Conservation (phyloP, 1,140 invertebrate species). For the Cydia strobilella region DNA sequence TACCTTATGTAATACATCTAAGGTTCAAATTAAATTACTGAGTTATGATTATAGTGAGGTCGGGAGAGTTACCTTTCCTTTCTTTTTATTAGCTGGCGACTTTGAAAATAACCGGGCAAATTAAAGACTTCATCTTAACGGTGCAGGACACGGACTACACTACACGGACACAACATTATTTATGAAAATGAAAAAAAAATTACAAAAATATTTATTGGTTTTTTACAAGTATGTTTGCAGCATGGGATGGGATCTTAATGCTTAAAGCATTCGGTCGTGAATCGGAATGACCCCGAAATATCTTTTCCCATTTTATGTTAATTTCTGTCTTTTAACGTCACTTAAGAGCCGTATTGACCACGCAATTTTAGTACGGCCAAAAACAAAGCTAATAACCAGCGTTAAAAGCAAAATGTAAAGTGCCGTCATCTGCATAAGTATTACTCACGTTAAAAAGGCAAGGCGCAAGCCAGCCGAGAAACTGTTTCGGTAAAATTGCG, state of each 20-base stretch:
- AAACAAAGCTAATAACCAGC: constrained; percentile 51
- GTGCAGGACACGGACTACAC: neutral
- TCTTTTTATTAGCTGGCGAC: constrained; percentile 57
- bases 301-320: too few relatives aligned
- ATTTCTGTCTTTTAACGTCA: neutral
- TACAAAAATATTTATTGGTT: too few relatives aligned
- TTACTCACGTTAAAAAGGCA: constrained; percentile 33
- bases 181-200: too few relatives aligned
- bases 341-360: constrained; percentile 39
- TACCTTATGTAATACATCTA: neutral
- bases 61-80: constrained; percentile 28
- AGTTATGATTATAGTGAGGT: neutral
- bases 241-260: too few relatives aligned
- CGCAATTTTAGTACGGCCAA: constrained; percentile 45
- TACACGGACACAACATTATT: too few relatives aligned
- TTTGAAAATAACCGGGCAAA: constrained; percentile 53
- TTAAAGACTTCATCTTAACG: constrained; percentile 36
- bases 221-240: too few relatives aligned
- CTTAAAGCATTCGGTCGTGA: too few relatives aligned
- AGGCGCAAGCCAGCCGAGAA: constrained; percentile 16
- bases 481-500: neutral
- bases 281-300: too few relatives aligned
- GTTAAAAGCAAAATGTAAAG: constrained; percentile 43
- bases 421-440: constrained; percentile 55
- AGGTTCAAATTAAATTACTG: neutral